These are phyloP conservation scores for Coluber constrictor DNA, from an alignment of 2,797 vertebrate genomes.

Conservation along the genomic window DNA sequence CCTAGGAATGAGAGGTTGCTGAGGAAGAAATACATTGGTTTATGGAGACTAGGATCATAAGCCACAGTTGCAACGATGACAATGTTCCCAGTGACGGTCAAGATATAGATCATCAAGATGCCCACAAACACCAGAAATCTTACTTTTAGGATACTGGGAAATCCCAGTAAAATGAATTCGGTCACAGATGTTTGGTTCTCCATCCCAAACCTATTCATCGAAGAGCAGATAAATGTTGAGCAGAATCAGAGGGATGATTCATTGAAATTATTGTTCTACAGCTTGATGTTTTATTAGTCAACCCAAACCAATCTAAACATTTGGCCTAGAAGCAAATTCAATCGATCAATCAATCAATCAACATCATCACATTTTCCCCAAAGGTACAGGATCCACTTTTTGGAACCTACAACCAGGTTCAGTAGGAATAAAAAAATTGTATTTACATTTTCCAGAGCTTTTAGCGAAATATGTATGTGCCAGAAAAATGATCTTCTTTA, in stretches of 20 bases:
- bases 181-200: conserved; percentile 36
- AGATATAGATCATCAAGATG: conserved; percentile 40
- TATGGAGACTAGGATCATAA: conserved; percentile 46
- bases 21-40: conserved; percentile 61
- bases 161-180: conserved; percentile 56
- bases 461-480: not conserved
- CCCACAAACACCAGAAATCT: conserved; percentile 42
- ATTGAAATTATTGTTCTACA: not conserved
- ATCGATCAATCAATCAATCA: not conserved
- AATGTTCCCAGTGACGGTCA: conserved; percentile 55
- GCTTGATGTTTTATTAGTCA: not conserved
- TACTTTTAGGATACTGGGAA: conserved; percentile 42
- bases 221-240: not conserved
- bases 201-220: conserved; percentile 11
- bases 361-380: not conserved
- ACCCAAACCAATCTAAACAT: not conserved
- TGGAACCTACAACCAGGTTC: not conserved
- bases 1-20: conserved; percentile 57
- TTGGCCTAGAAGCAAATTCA: not conserved
- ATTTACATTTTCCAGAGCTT: no score
- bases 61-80: conserved; percentile 51
- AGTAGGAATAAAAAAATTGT: not conserved
- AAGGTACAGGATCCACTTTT: not conserved
- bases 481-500: not conserved
- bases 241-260: not conserved